Evolutionary conservation across 2,113 vertebrate species (phyloP).

Genomic region (Podarcis muralis): DNA sequence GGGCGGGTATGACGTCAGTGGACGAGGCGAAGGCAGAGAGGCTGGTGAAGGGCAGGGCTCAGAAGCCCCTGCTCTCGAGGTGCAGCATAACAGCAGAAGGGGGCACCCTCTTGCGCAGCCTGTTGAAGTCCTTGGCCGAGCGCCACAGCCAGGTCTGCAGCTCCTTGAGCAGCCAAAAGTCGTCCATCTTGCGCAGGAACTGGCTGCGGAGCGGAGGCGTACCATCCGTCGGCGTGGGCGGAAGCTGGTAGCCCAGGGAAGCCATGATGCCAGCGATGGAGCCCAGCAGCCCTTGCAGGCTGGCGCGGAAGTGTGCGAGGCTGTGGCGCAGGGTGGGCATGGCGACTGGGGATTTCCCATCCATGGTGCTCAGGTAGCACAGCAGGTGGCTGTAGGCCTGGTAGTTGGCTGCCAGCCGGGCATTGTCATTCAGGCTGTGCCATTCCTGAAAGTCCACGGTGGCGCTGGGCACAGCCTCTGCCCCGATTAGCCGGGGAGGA

Average conservation of each 20-base stretch:
- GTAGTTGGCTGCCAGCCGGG: constrained; percentile 92
- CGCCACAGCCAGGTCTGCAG: constrained; percentile 97
- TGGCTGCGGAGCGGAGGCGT: constrained; percentile 82
- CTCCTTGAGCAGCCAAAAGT: constrained; percentile 96
- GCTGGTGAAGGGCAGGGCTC: constrained; percentile 28
- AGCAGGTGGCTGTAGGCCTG: constrained; percentile 94
- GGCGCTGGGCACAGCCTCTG: constrained; percentile 89
- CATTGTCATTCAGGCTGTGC: constrained; percentile 91
- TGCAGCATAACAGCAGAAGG: constrained; percentile 69
- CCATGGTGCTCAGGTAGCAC: constrained; percentile 87
- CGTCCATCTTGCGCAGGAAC: constrained; percentile 94
- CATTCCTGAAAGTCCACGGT: constrained; percentile 92
- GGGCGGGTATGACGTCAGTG: background rate
- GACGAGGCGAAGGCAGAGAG: background rate
- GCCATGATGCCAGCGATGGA: constrained; percentile 94
- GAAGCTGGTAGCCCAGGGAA: constrained; percentile 85
- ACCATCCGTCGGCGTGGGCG: constrained; percentile 65
- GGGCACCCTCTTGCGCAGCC: constrained; percentile 89
- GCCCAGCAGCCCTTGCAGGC: constrained; percentile 90
- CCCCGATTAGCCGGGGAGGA: constrained; percentile 87
- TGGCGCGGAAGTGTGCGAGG: constrained; percentile 91
- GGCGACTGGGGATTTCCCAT: constrained; percentile 83
- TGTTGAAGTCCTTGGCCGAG: constrained; percentile 96
- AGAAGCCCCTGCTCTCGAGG: constrained; percentile 75
- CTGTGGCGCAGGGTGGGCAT: constrained; percentile 89